Conservation (phyloP, 2,797 vertebrate genomes). For the Echeneis naucrates region DNA sequence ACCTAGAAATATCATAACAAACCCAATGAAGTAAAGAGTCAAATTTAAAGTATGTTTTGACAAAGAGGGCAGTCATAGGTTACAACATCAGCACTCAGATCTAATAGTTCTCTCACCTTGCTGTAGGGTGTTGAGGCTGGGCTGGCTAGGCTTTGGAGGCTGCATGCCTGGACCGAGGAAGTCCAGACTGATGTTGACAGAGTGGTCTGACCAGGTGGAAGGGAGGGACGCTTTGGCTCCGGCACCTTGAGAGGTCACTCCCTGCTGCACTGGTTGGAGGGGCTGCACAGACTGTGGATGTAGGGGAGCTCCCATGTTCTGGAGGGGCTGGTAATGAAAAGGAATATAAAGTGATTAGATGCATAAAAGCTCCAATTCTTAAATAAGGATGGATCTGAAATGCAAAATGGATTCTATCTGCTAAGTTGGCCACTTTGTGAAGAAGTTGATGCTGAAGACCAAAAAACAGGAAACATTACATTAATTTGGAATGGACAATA, state of each 20-base stretch:
- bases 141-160: constrained; percentile 93
- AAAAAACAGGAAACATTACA: no score
- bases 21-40: constrained; percentile 8
- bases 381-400: no score
- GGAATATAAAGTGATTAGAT: no score
- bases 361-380: constrained; percentile 5
- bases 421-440: no score
- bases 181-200: constrained; percentile 98
- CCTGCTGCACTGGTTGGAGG: constrained; percentile 86
- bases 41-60: constrained; percentile 2
- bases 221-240: constrained; percentile 89
- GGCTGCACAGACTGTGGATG: constrained; percentile 88
- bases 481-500: no score
- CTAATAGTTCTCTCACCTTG: constrained; percentile 87
- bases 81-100: not conserved
- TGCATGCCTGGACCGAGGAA: constrained; percentile 94
- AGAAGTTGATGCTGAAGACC: no score
- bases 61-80: not conserved
- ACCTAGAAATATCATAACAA: constrained; percentile 78
- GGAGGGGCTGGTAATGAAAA: constrained; percentile 84
- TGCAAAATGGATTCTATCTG: no score
- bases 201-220: constrained; percentile 95
- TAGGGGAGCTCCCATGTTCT: constrained; percentile 86
- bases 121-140: constrained; percentile 95
- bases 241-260: constrained; percentile 85